Evolutionary conservation across 2,888 invertebrate genomes (phyloP).

Genomic region (Ophioninae sp.): DNA sequence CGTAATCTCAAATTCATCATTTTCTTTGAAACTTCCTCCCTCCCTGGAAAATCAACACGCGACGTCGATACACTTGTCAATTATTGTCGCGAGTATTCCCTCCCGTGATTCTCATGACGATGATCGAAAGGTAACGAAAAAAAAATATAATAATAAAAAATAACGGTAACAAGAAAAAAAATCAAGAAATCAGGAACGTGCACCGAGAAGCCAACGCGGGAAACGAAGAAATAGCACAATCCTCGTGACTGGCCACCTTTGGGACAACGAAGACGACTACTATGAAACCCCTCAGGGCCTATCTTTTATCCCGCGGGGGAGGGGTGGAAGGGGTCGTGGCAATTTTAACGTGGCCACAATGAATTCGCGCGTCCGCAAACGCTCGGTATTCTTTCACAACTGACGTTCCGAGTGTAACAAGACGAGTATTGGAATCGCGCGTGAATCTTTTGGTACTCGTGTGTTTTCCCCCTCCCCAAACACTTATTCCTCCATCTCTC

Average conservation of each 20-base stretch:
- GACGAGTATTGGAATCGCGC: slow-evolving; percentile 66
- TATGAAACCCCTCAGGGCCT: slow-evolving; percentile 24
- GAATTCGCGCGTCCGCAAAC: slow-evolving; percentile 73
- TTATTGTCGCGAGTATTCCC: background rate
- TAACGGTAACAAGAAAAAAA: background rate
- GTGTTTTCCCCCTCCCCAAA: slow-evolving; percentile 61
- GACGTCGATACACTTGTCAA: too few species aligned
- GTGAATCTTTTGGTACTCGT: slow-evolving; percentile 60
- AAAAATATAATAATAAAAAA: background rate
- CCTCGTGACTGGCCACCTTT: slow-evolving; percentile 53
- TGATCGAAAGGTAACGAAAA: background rate
- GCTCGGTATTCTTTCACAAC: slow-evolving; percentile 73
- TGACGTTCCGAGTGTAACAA: slow-evolving; percentile 69
- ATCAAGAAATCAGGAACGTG: background rate
- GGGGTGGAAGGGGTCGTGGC: slow-evolving; percentile 5
- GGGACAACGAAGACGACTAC: slow-evolving; percentile 26
- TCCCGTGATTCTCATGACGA: background rate
- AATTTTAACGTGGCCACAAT: slow-evolving; percentile 52
- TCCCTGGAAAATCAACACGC: background rate
- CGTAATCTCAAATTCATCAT: slow-evolving; percentile 32
- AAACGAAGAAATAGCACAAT: slow-evolving; percentile 34
- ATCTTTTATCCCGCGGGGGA: slow-evolving; percentile 37
- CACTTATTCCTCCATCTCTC: background rate
- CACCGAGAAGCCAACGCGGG: slow-evolving; percentile 40
- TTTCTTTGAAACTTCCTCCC: slow-evolving; percentile 4